These are phyloP conservation scores for Conger conger DNA, from an alignment of 2,113 vertebrate genomes.

Conservation along the genomic window DNA sequence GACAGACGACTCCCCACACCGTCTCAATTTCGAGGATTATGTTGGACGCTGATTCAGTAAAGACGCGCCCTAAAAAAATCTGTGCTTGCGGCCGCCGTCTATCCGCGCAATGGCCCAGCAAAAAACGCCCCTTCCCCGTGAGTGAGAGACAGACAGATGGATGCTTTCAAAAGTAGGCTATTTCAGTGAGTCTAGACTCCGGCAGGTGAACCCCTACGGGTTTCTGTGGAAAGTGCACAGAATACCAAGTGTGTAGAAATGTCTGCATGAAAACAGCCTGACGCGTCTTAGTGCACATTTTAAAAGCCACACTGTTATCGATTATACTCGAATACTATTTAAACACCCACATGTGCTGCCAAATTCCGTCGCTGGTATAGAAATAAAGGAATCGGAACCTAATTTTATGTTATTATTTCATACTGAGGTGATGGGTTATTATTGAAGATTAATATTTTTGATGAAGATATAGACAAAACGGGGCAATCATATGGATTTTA, in stretches of 20 bases:
- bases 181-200: slow-evolving; percentile 56
- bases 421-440: not conserved
- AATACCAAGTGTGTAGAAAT: slow-evolving; percentile 55
- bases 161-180: slow-evolving; percentile 28
- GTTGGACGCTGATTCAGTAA: not conserved
- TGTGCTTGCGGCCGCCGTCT: slow-evolving; percentile 28
- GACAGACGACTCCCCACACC: slow-evolving; percentile 27
- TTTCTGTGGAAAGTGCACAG: slow-evolving; percentile 52
- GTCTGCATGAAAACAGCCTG: slow-evolving; percentile 29
- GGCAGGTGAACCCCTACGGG: slow-evolving; percentile 67
- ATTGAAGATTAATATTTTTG: not conserved
- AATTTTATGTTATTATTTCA: not conserved
- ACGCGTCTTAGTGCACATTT: not conserved
- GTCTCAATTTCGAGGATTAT: not conserved
- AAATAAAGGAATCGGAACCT: not conserved
- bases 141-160: slow-evolving; percentile 28
- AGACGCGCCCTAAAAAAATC: not conserved
- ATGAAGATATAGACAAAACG: not conserved
- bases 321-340: not conserved
- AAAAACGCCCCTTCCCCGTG: not conserved
- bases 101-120: slow-evolving; percentile 17
- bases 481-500: not conserved
- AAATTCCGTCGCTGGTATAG: not conserved
- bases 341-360: not conserved
- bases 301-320: not conserved